Conservation (phyloP, 2,797 vertebrate genomes). For the Discoglossus pictus region DNA sequence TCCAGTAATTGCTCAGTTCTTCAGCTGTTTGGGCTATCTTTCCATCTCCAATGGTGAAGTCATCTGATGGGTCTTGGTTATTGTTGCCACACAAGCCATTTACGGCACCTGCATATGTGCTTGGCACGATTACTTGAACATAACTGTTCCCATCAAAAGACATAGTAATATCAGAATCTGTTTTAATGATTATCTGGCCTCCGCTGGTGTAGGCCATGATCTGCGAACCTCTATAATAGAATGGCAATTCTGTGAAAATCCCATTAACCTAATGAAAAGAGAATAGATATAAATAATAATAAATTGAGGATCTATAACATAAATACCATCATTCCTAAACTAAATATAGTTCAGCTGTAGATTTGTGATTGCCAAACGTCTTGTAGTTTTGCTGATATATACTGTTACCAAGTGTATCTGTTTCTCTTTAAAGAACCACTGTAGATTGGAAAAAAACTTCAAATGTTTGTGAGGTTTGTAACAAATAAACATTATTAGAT, state of each 20-base stretch:
- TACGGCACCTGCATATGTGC: conserved; percentile 9
- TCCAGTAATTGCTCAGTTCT: conserved; percentile 61
- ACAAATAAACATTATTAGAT: too few species aligned
- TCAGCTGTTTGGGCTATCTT: conserved; percentile 31
- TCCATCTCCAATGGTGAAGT: conserved; percentile 54
- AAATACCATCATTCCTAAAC: too few species aligned
- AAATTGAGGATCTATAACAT: too few species aligned
- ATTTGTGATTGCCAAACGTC: too few species aligned
- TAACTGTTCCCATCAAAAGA: conserved; percentile 2
- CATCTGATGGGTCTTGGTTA: conserved; percentile 60
- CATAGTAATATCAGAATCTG: neutral
- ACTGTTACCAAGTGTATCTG: too few species aligned
- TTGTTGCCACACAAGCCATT: conserved; percentile 47
- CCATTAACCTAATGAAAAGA: conserved; percentile 42
- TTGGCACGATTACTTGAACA: conserved; percentile 6
- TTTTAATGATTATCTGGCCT: neutral
- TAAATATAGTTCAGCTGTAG: too few species aligned
- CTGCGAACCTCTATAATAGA: neutral
- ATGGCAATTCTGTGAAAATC: conserved; percentile 15
- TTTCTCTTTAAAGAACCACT: too few species aligned
- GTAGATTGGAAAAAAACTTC: too few species aligned
- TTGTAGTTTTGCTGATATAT: too few species aligned
- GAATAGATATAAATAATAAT: too few species aligned
- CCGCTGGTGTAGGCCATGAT: neutral
- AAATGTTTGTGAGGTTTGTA: too few species aligned